phyloP scores from a whole-genome alignment of 2,113 vertebrate genomes.

The Proteles cristata region DNA sequence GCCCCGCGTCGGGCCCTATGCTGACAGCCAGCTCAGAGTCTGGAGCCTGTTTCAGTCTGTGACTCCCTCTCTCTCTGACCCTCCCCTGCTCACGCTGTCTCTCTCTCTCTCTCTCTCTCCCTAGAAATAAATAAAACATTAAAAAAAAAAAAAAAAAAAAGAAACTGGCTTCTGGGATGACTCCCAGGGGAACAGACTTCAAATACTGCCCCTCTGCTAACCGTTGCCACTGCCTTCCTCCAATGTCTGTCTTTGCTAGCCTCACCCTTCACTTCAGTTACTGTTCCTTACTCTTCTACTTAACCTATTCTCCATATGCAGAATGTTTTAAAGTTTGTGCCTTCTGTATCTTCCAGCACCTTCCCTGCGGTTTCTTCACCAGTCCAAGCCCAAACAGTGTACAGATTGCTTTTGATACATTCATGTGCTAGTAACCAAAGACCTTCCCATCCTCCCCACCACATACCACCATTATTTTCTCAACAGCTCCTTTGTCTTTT shows the following conservation, averaged over 20 bases:
- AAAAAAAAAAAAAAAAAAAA: too few relatives aligned
- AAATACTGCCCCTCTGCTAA: not conserved
- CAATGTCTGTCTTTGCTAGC: not conserved
- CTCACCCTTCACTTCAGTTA: not conserved
- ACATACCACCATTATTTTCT: not conserved
- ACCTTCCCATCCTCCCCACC: too few relatives aligned
- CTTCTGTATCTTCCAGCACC: not conserved
- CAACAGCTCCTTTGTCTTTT: not conserved
- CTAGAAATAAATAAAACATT: too few relatives aligned
- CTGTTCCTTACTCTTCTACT: not conserved
- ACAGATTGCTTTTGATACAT: not conserved
- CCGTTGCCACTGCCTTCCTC: not conserved
- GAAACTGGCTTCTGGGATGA: not conserved
- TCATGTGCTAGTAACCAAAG: not conserved
- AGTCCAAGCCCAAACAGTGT: not conserved
- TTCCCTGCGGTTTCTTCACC: not conserved
- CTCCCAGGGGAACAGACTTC: not conserved
- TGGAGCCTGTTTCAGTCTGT: too few relatives aligned
- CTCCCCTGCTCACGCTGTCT: too few relatives aligned
- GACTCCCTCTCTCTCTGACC: too few relatives aligned
- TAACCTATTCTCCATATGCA: not conserved
- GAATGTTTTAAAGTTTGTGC: not conserved
- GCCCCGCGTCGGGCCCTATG: too few relatives aligned
- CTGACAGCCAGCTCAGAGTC: too few relatives aligned
- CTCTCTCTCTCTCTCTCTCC: too few relatives aligned